Evolutionary conservation across 2,888 invertebrate species (phyloP), one percentile per base, ranked within the genome.

Genomic region (Operophtera brumata): DNA sequence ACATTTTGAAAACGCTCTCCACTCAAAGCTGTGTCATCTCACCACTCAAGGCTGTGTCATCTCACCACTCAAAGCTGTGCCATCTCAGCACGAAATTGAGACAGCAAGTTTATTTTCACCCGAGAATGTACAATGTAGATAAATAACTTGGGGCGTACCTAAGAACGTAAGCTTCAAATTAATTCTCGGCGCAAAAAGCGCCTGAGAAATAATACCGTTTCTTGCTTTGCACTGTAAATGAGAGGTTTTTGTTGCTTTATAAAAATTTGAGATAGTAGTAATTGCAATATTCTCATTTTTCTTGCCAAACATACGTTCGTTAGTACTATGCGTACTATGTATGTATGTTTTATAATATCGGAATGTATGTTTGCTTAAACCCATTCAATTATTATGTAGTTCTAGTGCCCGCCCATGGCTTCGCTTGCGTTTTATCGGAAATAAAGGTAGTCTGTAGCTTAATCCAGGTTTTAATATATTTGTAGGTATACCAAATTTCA

Each of bases 131-230:
- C 55, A 42, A 12, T 30, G 45, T 40, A 54, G 53, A 56, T 54
- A 56, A 58, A 58, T 55, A 61, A 51, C 50, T 42, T 36, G 46
- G 58, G 53, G 45, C 20, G 2, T 20, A 20, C n/a, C n/a, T n/a
- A n/a, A n/a, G n/a, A n/a, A n/a, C 53, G 55, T 56, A 59, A 52
- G 54, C 44, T 40, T 48, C 41, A 46, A 51, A 58, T 58, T 58
- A 56, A 58, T 60, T 58, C 42, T 45, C 41, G 12, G 32, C 46
- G 32, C 45, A 48, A 58, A 62, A 58, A 54, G 49, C 48, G 36
- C 46, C 49, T 54, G 54, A 52, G 46, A 55, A 36, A 57, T 49
- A n/a, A 47, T 43, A 44, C 35, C 36, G 34, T 44, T 51, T 56
- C 51, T 46, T 32, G 48, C 30, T 20, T 36, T 39, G 14, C 30